A percentile compares a stretch with the other conserved stretches of the same genome.
phyloP scores from a whole-genome alignment of 1,140 invertebrate species.

The Calosoma granatense region DNA sequence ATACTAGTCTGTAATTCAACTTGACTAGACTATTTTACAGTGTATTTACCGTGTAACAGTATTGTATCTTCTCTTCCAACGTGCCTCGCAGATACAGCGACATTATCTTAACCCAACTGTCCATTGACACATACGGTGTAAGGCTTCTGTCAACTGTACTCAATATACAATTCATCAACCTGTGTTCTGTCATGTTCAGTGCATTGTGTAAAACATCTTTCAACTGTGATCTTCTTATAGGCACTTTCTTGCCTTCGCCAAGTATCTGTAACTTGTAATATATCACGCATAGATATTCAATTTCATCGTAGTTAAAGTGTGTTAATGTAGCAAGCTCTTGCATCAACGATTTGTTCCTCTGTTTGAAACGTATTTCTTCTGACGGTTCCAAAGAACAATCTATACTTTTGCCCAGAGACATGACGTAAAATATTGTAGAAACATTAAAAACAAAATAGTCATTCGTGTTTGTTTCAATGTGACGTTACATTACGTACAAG shows the following conservation, averaged over 20 bases:
- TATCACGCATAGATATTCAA: slow-evolving; percentile 35
- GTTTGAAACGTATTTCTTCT: slow-evolving; percentile 44
- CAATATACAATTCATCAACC: slow-evolving; percentile 35
- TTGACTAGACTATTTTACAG: too few species aligned
- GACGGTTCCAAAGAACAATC: slow-evolving; percentile 41
- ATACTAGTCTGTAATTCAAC: too few species aligned
- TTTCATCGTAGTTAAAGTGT: slow-evolving; percentile 38
- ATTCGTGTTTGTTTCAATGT: too few species aligned
- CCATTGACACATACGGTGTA: slow-evolving; percentile 43
- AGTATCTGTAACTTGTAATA: slow-evolving; percentile 32
- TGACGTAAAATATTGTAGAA: too few species aligned
- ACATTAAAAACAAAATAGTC: too few species aligned
- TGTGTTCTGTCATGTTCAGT: slow-evolving; percentile 63
- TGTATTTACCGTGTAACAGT: slow-evolving; percentile 47
- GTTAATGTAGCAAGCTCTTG: slow-evolving; percentile 33
- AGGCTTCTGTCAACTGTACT: slow-evolving; percentile 40
- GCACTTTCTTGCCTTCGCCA: slow-evolving; percentile 29
- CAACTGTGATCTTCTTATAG: slow-evolving; percentile 46
- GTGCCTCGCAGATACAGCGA: slow-evolving; percentile 56
- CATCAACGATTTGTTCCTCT: slow-evolving; percentile 40
- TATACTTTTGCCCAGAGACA: slow-evolving; percentile 25
- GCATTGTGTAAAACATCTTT: slow-evolving; percentile 58
- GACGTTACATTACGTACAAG: too few species aligned
- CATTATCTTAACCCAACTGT: slow-evolving; percentile 55
- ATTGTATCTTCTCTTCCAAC: slow-evolving; percentile 51